Percentiles rank a stretch among this genome's conserved stretches.
Evolutionary conservation across 2,113 vertebrate genomes (phyloP).

Genomic region (Cricetomys ansorgei): DNA sequence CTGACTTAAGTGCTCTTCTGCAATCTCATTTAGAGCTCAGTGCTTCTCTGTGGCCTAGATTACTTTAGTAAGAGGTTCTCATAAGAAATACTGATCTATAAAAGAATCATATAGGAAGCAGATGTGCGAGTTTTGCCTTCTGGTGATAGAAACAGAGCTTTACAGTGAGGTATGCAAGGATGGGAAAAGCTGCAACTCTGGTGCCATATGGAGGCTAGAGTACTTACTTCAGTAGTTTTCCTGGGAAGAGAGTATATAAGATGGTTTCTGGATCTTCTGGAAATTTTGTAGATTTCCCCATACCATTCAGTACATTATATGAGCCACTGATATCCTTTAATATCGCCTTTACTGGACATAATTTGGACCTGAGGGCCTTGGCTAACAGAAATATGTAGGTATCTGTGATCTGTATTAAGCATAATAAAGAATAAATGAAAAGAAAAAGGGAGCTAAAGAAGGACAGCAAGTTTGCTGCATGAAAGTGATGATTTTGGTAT

Average conservation of each 20-base stretch:
- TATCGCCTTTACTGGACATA: background rate
- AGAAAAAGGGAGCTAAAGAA: background rate
- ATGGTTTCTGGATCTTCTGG: background rate
- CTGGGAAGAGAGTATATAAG: background rate
- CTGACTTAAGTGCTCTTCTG: background rate
- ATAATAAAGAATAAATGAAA: background rate
- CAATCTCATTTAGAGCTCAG: background rate
- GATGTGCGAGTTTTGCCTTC: slow-evolving; percentile 16
- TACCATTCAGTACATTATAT: background rate
- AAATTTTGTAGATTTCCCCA: slow-evolving; percentile 3
- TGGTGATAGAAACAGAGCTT: background rate
- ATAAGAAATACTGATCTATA: background rate
- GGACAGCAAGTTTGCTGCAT: background rate
- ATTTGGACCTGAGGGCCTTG: background rate
- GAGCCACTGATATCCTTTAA: background rate
- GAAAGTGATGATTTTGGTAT: background rate
- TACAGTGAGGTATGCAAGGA: background rate
- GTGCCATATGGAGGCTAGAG: background rate
- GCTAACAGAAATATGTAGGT: background rate
- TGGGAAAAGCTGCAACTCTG: background rate
- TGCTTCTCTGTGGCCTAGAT: background rate
- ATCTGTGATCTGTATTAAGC: background rate
- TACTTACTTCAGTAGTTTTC: background rate
- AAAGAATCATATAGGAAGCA: background rate
- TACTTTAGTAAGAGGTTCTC: background rate